Base-by-base conservation (phyloP, 2,113 vertebrate species). In the Chionis minor region DNA sequence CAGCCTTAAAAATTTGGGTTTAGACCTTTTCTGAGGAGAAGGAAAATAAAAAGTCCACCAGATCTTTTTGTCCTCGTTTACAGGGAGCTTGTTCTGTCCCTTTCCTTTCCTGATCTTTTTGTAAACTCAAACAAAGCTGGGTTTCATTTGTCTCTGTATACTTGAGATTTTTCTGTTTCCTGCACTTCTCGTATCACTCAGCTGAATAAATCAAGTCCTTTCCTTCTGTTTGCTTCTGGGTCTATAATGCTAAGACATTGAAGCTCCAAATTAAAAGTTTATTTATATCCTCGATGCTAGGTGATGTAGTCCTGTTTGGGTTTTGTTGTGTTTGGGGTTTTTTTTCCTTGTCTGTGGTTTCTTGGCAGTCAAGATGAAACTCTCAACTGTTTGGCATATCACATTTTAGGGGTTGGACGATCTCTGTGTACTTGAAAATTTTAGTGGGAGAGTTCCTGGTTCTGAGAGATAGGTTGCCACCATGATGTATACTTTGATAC, bases 371-470 rank as follows among this genome's bases (percentile, higher is more conserved):
- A n/a, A 28, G 23, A 32, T 65, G 26, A 69, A 65, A 14, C 24
- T 63, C 38, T 67, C 26, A 38, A 2, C 12, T 27, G 10, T 84
- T 77, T 47, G 49, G 4, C 38, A 18, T 59, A 42, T 32, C 26
- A 1, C 18, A 3, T 84, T 81, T 89, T 70, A 73, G 17, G 6
- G 4, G 3, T 2, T 61, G 26, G 17, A 66, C 0, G 0, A 23
- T 54, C 33, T 52, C 21, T 44, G 12, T 4, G 2, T 45, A 3
- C 38, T 55, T 62, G 7, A 65, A 40, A 65, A 59, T 21, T 63
- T 75, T 58, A 63, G 32, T 5, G 1, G 14, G 9, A 72, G 8
- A 20, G 8, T 26, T 81, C 26, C 24, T 78, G 16, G 22, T 51
- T 69, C 58, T 69, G 10, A 72, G 47, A 67, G 7, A 21, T 1